Evolutionary conservation across 1,140 invertebrate species (phyloP).

Genomic region (Bombus soroeensis): DNA sequence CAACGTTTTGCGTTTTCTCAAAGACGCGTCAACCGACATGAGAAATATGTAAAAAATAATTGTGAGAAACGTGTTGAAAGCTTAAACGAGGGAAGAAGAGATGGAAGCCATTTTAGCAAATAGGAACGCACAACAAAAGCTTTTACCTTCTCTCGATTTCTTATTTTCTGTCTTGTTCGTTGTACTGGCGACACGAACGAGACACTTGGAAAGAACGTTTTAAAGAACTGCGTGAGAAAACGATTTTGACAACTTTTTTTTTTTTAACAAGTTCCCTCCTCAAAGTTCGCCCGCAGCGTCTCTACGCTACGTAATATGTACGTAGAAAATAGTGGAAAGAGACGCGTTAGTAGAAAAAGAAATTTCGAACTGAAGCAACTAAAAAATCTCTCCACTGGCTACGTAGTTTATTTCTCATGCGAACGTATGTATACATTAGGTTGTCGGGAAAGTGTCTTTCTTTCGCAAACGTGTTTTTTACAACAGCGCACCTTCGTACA

Average conservation of each 20-base stretch:
- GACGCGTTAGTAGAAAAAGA: background rate
- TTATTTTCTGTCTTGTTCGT: background rate
- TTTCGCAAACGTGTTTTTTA: too few species aligned
- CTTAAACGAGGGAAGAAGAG: background rate
- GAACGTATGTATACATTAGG: background rate
- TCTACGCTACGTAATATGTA: background rate
- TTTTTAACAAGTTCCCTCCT: background rate
- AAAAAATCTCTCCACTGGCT: background rate
- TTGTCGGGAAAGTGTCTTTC: too few species aligned
- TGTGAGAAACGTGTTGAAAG: background rate
- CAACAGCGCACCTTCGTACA: too few species aligned
- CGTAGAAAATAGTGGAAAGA: too few species aligned
- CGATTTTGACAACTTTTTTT: slow-evolving; percentile 8
- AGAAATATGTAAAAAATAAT: background rate
- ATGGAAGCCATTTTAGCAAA: background rate
- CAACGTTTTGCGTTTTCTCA: too few species aligned
- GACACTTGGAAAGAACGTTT: background rate
- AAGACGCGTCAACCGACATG: background rate
- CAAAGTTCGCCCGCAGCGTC: background rate
- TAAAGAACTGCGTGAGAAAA: background rate
- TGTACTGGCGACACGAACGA: background rate
- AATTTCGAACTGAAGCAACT: background rate
- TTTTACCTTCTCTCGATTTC: background rate
- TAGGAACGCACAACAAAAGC: background rate
- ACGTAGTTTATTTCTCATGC: background rate